phyloP scores from a whole-genome alignment of 2,888 invertebrate genomes.

The Ophion slaviceki region DNA sequence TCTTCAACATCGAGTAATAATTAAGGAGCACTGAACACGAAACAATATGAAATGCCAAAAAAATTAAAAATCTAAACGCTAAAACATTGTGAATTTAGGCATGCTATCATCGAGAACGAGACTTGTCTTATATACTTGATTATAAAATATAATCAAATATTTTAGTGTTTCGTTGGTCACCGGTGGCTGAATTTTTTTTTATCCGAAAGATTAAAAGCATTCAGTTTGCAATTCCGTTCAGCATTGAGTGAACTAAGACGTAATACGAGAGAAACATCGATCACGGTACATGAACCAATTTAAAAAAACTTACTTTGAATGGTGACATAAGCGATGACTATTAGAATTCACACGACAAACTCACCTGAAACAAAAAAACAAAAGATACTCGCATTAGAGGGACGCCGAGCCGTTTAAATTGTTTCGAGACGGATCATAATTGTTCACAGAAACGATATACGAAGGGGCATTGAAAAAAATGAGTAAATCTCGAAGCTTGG shows the following conservation, averaged over 20 bases:
- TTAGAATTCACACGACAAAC: neutral
- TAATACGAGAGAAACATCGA: neutral
- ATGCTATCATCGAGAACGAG: no score
- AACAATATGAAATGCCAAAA: neutral
- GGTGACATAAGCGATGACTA: neutral
- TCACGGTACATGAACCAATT: neutral
- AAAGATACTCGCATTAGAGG: neutral
- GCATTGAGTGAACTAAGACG: no score
- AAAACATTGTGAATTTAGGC: no score
- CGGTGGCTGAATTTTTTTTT: no score
- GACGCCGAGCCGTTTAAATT: neutral
- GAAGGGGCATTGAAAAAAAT: neutral
- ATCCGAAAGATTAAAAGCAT: no score
- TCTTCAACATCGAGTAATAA: conserved; percentile 13
- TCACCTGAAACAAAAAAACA: neutral
- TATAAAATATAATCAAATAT: no score
- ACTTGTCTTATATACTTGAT: no score
- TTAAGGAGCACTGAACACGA: neutral
- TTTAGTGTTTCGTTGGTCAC: no score
- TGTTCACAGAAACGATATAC: neutral
- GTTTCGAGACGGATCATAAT: neutral
- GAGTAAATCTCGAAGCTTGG: neutral
- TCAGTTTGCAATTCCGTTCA: no score
- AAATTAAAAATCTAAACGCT: no score
- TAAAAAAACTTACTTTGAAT: neutral